These are phyloP conservation scores for Monarcha castaneiventris DNA, from an alignment of 2,113 vertebrate species.

Conservation along the genomic window DNA sequence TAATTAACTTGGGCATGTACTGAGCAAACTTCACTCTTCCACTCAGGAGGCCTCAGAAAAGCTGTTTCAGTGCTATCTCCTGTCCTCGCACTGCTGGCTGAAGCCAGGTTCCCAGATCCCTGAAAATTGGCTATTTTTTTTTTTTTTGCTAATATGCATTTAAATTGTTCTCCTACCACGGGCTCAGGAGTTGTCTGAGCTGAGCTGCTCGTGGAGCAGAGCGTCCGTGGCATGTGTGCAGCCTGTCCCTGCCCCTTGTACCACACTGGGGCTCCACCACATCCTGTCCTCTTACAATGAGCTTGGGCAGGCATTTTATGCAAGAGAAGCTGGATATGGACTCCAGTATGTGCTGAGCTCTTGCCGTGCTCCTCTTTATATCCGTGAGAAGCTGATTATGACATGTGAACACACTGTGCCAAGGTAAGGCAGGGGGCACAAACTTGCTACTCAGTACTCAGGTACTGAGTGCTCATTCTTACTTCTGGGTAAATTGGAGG, in stretches of 20 bases:
- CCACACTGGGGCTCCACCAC: neutral
- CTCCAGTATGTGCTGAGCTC: neutral
- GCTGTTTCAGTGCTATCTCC: neutral
- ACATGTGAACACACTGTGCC: rapidly evolving
- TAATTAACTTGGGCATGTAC: neutral
- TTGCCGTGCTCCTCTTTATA: neutral
- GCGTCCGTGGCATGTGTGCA: rapidly evolving
- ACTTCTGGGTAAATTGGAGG: neutral
- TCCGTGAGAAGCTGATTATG: neutral
- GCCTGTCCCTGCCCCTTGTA: rapidly evolving
- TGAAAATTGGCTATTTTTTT: neutral
- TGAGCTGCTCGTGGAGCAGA: neutral
- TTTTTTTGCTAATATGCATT: neutral
- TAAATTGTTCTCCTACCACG: neutral
- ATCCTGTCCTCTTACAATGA: neutral
- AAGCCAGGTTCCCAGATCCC: neutral
- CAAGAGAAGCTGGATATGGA: neutral
- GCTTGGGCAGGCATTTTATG: neutral
- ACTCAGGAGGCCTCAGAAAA: neutral
- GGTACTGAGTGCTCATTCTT: neutral
- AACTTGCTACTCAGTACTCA: too few species aligned
- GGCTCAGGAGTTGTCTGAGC: neutral
- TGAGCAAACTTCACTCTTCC: neutral
- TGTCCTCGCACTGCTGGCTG: neutral
- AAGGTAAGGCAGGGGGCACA: neutral